A percentile compares a stretch with the other conserved stretches of the same genome.
Evolutionary conservation across 2,797 vertebrate species (phyloP).

Genomic region (Chiloscyllium punctatum): DNA sequence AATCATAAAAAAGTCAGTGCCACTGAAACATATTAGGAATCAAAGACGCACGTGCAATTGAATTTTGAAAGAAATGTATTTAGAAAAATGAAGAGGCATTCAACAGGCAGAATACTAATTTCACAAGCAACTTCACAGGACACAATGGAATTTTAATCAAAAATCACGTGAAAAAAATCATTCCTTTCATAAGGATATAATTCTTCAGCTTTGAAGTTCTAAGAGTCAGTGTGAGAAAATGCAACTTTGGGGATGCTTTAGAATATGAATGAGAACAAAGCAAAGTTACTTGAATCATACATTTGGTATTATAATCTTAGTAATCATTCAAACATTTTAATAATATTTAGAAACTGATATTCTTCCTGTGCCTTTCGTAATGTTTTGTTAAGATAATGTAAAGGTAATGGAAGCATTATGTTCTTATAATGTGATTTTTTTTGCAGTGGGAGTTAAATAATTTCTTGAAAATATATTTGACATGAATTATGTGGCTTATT

Average conservation of each 20-base stretch:
- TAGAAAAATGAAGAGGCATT: background rate
- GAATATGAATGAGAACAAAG: background rate
- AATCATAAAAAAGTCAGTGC: background rate
- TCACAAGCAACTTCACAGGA: background rate
- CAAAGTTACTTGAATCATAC: background rate
- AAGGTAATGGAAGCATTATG: background rate
- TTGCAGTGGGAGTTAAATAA: background rate
- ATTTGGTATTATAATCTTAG: background rate
- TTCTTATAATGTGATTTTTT: background rate
- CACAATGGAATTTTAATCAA: background rate
- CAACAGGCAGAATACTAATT: background rate
- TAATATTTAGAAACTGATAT: background rate
- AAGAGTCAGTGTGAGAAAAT: background rate
- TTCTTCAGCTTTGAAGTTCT: background rate
- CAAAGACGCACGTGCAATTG: background rate
- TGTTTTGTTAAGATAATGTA: background rate
- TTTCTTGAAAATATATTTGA: slow-evolving; percentile 17
- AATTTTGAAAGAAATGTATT: background rate
- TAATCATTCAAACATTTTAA: slow-evolving; percentile 10
- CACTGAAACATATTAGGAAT: no score
- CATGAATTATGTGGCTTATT: background rate
- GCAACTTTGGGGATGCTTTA: background rate
- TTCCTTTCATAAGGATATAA: background rate
- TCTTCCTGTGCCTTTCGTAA: background rate
- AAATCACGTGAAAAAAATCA: background rate